These are phyloP conservation scores for Cherax quadricarinatus DNA, from an alignment of 1,140 invertebrate species.

Conservation along the genomic window DNA sequence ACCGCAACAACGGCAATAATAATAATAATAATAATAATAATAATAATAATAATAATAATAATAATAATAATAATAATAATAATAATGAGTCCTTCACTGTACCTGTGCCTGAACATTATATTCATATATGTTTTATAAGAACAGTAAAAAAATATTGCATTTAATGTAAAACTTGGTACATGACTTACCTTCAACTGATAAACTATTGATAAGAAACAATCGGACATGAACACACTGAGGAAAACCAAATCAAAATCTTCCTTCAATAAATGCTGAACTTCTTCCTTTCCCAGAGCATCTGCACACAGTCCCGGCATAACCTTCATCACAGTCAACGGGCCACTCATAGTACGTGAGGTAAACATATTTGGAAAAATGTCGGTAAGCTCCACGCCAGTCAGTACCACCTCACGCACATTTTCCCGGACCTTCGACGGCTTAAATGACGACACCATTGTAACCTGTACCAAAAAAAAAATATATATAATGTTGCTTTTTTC, in stretches of 20 bases:
- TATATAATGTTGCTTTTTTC: too few relatives aligned
- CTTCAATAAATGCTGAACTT: slow-evolving; percentile 40
- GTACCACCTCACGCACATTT: slow-evolving; percentile 28
- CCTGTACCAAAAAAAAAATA: background rate
- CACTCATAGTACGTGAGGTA: background rate
- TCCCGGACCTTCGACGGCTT: slow-evolving; percentile 17
- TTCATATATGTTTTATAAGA: too few relatives aligned
- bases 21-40: too few relatives aligned
- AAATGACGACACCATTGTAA: slow-evolving; percentile 40
- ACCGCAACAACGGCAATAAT: too few relatives aligned
- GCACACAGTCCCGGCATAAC: background rate
- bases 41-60: too few relatives aligned
- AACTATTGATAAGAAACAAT: slow-evolving; percentile 41
- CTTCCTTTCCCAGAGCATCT: slow-evolving; percentile 12
- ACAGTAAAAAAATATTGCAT: too few relatives aligned
- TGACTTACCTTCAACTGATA: slow-evolving; percentile 48
- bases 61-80: too few relatives aligned
- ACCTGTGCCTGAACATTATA: too few relatives aligned
- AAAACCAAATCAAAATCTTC: slow-evolving; percentile 38
- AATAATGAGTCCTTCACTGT: too few relatives aligned
- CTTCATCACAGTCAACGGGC: background rate
- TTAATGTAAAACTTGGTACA: background rate
- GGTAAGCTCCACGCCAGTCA: background rate
- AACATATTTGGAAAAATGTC: slow-evolving; percentile 23
- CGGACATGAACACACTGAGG: background rate